Percentiles rank a stretch among this genome's conserved stretches.
phyloP scores from a whole-genome alignment of 2,113 vertebrate species.

The Maccullochella peelii region DNA sequence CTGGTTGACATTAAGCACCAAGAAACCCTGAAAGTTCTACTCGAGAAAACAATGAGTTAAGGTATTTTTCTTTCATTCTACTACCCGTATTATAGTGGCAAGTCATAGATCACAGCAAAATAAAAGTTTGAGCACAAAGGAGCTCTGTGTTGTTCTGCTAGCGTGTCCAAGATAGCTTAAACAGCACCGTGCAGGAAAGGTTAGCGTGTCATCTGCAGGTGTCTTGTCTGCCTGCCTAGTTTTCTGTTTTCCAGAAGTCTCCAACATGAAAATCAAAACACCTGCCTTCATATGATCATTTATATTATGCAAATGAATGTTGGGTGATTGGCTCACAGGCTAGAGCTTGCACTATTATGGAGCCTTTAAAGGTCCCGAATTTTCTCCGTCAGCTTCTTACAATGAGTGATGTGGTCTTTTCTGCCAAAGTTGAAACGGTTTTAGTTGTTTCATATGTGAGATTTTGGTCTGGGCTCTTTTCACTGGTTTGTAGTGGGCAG shows the following conservation, averaged over 20 bases:
- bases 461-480: neutral
- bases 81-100: constrained; percentile 15
- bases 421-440: neutral
- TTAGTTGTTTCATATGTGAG: neutral
- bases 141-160: constrained; percentile 40
- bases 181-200: constrained; percentile 20
- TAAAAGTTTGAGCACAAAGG: constrained; percentile 47
- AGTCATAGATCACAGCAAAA: constrained; percentile 48
- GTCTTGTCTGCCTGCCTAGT: constrained; percentile 16
- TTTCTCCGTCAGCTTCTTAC: neutral
- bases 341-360: neutral
- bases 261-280: neutral
- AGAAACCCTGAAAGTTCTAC: neutral
- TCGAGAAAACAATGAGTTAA: constrained; percentile 20
- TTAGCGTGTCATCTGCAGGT: neutral
- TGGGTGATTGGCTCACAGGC: neutral
- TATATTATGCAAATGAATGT: neutral
- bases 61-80: constrained; percentile 36
- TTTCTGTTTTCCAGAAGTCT: constrained; percentile 18
- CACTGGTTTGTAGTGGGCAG: neutral
- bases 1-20: neutral
- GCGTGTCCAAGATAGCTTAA: constrained; percentile 52
- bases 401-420: neutral
- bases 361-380: neutral
- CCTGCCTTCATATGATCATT: constrained; percentile 8